Evolutionary conservation across 2,797 vertebrate genomes (phyloP).

Genomic region (Taeniopygia guttata): DNA sequence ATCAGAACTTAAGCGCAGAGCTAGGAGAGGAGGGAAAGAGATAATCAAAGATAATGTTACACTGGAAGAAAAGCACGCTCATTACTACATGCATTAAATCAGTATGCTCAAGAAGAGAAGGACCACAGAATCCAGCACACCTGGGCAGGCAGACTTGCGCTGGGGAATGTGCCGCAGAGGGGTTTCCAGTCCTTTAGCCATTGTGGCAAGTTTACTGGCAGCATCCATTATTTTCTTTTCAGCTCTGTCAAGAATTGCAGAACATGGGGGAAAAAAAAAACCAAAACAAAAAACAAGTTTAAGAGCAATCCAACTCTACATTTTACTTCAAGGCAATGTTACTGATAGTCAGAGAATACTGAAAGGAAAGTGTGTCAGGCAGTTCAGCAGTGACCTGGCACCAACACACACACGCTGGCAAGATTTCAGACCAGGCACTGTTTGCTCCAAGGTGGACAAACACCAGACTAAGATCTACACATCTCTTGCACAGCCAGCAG

Average conservation of each 20-base stretch:
- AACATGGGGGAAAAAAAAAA: neutral
- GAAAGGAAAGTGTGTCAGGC: neutral
- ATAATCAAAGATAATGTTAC: neutral
- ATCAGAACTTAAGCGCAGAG: constrained; percentile 32
- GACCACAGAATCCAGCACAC: constrained; percentile 56
- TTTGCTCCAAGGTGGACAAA: neutral
- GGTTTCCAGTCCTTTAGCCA: constrained; percentile 92
- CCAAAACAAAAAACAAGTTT: neutral
- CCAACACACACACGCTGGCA: neutral
- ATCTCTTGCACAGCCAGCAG: neutral
- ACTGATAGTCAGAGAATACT: neutral
- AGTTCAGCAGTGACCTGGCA: neutral
- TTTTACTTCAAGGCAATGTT: neutral
- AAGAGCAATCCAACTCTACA: neutral
- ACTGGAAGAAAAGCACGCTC: neutral
- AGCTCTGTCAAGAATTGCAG: constrained; percentile 77
- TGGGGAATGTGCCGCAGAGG: constrained; percentile 75
- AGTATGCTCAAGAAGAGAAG: neutral
- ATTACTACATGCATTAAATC: neutral
- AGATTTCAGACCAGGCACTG: neutral
- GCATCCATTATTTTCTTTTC: constrained; percentile 94
- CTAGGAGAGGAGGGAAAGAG: constrained; percentile 31
- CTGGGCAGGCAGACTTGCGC: constrained; percentile 45
- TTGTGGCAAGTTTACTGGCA: constrained; percentile 90
- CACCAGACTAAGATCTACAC: neutral